Percentiles rank a stretch among this genome's conserved stretches.
Conservation (phyloP, 1,140 invertebrate genomes). For the Habropoda laboriosa region DNA sequence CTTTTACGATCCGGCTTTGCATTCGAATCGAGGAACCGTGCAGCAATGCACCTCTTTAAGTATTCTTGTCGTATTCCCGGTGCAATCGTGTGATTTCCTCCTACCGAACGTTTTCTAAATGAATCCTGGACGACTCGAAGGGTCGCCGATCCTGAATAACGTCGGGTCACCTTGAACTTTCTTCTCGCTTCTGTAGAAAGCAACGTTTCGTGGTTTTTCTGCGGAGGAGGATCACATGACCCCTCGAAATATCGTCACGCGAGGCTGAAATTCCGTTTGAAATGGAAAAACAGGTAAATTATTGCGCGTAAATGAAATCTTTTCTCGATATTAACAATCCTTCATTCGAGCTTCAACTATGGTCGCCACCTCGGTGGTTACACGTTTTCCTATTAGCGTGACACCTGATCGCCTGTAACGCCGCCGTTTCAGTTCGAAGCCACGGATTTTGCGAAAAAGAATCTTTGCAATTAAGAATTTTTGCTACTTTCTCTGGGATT, state of each 20-base stretch:
- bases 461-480: too few species aligned
- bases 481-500: too few species aligned
- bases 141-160: constrained; percentile 45
- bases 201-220: neutral
- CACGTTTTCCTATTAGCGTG: too few species aligned
- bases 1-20: constrained; percentile 53
- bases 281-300: neutral
- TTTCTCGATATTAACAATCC: neutral
- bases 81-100: constrained; percentile 66
- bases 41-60: constrained; percentile 69
- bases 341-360: too few species aligned
- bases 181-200: neutral
- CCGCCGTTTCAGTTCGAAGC: too few species aligned
- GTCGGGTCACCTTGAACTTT: constrained; percentile 28
- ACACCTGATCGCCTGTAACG: too few species aligned
- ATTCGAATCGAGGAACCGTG: constrained; percentile 64
- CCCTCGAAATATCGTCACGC: neutral
- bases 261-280: neutral
- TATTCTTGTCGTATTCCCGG: constrained; percentile 66
- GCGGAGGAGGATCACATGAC: neutral
- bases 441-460: too few species aligned
- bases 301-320: neutral
- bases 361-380: neutral
- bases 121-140: constrained; percentile 37
- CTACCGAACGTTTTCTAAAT: constrained; percentile 53